Evolutionary conservation across 2,113 vertebrate genomes (phyloP), one percentile per base, ranked within the genome.

Genomic region (Oxyura jamaicensis): DNA sequence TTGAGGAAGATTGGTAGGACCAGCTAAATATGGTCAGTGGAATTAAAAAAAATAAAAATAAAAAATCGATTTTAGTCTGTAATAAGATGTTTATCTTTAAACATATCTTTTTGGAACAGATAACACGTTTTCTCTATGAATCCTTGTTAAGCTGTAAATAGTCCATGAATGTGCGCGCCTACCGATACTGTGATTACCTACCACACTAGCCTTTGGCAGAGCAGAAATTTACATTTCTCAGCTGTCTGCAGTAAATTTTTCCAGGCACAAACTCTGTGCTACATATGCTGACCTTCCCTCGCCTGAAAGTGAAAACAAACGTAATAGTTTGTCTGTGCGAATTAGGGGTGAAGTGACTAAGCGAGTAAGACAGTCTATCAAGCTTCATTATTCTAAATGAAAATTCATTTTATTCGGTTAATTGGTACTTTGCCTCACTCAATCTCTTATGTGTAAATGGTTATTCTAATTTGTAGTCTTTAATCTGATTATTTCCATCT

Each of bases 361-460:
- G 36, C 25, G 9, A 67, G 41, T 41, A 10, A 58, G 79, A n/a
- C 80, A 75, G 39, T 63, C 81, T 68, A n/a, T 92, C 89, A 82
- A 31, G 84, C 48, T 82, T 78, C 44, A 69, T 89, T 94, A 53
- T 69, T 90, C 59, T 66, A 68, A 75, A 48, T 69, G 63, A 79
- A 36, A 77, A 89, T 87, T 92, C 18, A n/a, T 94, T 95, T 91
- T 73, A 33, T 52, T 44, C n/a, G 2, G 39, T 79, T 92, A 87
- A 89, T 91, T 92, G 84, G 21, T 84, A 13, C 74, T 85, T 85
- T 87, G 74, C 89, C 41, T 95, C 1, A 0, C 42, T 75, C 16
- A 1, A 1, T 73, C 59, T 60, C 59, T 63, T 48, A 31, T 0
- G 0, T 83, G 75, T 67, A 75, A 82, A 63, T 69, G 48, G 65